A percentile compares a stretch with the other conserved stretches of the same genome.
Evolutionary conservation across 2,113 vertebrate species (phyloP).

Genomic region (Hippolais icterina): DNA sequence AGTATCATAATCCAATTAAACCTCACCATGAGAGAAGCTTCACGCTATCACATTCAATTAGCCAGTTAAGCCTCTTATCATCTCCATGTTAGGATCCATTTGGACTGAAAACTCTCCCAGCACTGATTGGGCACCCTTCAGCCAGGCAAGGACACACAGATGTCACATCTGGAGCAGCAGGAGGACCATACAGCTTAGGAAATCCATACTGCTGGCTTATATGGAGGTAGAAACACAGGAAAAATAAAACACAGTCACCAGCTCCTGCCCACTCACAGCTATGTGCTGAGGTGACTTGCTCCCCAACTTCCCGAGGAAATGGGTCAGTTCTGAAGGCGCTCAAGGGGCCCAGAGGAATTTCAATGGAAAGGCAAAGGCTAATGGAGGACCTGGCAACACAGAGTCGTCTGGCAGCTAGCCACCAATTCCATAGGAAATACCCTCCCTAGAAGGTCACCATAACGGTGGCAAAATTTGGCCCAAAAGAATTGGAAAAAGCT

Average conservation of each 20-base stretch:
- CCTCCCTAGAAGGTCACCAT: conserved; percentile 63
- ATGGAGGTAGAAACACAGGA: not conserved
- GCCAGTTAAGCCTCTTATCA: conserved; percentile 38
- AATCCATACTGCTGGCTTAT: not conserved
- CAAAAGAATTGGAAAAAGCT: not conserved
- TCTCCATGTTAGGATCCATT: not conserved
- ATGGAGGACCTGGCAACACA: not conserved
- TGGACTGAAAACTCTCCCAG: not conserved
- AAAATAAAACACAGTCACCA: not conserved
- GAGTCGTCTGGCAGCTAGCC: not conserved
- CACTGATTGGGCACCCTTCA: not conserved
- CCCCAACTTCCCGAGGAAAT: not conserved
- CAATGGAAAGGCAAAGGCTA: not conserved
- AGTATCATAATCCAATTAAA: conserved; percentile 66
- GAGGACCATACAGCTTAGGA: not conserved
- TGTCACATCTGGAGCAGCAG: not conserved
- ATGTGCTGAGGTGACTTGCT: not conserved
- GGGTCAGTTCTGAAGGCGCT: not conserved
- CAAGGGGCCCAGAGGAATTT: not conserved
- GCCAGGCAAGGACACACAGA: not conserved
- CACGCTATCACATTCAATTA: conserved; percentile 57
- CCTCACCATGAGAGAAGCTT: conserved; percentile 46
- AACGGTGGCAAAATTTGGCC: conserved; percentile 56
- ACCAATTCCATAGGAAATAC: conserved; percentile 59
- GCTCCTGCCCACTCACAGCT: not conserved